Evolutionary conservation across 2,797 vertebrate species (phyloP).

Genomic region (Lophius americanus): DNA sequence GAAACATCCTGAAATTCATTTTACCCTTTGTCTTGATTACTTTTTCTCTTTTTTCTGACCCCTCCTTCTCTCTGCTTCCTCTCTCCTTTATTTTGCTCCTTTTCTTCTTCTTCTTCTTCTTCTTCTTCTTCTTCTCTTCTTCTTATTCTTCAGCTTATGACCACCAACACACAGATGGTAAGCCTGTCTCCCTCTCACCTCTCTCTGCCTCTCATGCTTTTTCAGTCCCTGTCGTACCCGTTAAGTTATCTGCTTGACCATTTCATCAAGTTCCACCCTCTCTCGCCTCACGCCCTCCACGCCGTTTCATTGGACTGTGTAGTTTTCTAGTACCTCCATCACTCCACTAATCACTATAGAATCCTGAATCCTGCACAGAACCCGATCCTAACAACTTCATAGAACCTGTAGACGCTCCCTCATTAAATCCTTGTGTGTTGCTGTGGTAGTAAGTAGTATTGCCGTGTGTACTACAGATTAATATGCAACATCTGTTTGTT

Average conservation of each 20-base stretch:
- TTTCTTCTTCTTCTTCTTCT: constrained; percentile 76
- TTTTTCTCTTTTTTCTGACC: constrained; percentile 71
- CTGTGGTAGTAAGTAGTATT: constrained; percentile 52
- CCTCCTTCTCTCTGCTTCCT: constrained; percentile 73
- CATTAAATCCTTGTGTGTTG: constrained; percentile 61
- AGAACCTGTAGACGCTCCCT: constrained; percentile 65
- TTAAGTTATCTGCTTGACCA: constrained; percentile 73
- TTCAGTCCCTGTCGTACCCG: constrained; percentile 67
- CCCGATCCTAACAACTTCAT: constrained; percentile 59
- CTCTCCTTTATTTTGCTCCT: constrained; percentile 72
- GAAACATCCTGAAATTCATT: constrained; percentile 80
- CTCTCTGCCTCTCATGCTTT: constrained; percentile 76
- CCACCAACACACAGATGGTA: constrained; percentile 96
- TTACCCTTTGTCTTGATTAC: constrained; percentile 81
- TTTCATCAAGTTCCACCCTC: constrained; percentile 61
- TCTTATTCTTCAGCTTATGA: constrained; percentile 91
- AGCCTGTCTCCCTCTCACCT: constrained; percentile 86
- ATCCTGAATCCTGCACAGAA: constrained; percentile 61
- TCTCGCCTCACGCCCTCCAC: constrained; percentile 57
- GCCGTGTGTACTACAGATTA: constrained; percentile 38
- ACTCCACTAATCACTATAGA: constrained; percentile 63
- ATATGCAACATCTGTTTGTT: constrained; percentile 67
- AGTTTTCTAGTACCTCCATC: constrained; percentile 59
- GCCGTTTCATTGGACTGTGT: constrained; percentile 70
- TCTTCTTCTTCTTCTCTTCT: constrained; percentile 63